Conservation (phyloP, 2,888 invertebrate genomes). For the Eudiplozoon nipponicum region DNA sequence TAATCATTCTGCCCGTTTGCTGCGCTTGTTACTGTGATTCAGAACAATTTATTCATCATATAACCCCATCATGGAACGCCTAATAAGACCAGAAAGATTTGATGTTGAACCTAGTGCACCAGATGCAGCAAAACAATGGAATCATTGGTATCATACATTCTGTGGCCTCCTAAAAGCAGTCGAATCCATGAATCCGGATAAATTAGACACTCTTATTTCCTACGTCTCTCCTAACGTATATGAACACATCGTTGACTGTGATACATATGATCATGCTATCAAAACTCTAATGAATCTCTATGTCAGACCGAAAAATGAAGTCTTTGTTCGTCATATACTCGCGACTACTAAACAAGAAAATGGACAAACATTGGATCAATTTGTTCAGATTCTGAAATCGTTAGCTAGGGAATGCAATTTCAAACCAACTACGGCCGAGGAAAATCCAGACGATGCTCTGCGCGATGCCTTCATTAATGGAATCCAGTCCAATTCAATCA, state of each 20-base stretch:
- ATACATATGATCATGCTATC: conserved; percentile 2
- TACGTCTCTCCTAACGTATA: conserved; percentile 6
- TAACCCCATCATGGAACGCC: neutral
- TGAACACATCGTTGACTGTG: conserved; percentile 5
- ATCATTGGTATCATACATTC: conserved; percentile 7
- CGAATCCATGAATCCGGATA: neutral
- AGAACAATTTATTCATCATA: neutral
- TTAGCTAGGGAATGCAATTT: conserved; percentile 3
- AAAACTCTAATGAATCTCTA: neutral
- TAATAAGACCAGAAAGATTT: conserved; percentile 1
- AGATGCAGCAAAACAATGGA: conserved; percentile 5
- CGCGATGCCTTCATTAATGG: conserved; percentile 8
- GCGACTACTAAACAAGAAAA: conserved; percentile 3
- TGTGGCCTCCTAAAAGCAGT: neutral
- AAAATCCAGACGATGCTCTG: conserved; percentile 1
- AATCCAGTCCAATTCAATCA: conserved; percentile 3
- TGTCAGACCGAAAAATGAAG: conserved; percentile 5
- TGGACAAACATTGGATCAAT: conserved; percentile 7
- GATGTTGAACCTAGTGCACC: conserved; percentile 2
- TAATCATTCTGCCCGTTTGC: no score
- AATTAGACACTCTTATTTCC: conserved; percentile 5
- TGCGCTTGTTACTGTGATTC: no score
- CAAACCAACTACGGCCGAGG: neutral
- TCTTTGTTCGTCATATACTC: conserved; percentile 3
- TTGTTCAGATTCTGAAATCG: conserved; percentile 2